A percentile compares a stretch with the other conserved stretches of the same genome.
Evolutionary conservation across 2,888 invertebrate species (phyloP).

Genomic region (Rhaphigaster nebulosa): DNA sequence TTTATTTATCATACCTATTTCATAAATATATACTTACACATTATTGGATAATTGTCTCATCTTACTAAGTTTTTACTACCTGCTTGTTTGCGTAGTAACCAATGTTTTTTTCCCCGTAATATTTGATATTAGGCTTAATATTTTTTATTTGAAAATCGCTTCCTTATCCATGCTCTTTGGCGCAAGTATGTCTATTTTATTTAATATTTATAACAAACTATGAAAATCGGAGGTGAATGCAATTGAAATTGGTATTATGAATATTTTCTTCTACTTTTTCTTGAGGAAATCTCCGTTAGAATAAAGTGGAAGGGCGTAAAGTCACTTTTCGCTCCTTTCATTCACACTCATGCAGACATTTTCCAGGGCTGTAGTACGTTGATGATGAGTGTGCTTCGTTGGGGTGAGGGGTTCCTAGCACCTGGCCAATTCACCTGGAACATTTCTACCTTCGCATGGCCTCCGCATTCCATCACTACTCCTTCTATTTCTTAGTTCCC

Average conservation of each 20-base stretch:
- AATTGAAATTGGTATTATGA: background rate
- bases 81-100: too few relatives aligned
- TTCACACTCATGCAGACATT: constrained; percentile 15
- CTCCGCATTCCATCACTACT: background rate
- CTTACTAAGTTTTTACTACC: too few relatives aligned
- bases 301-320: background rate
- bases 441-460: constrained; percentile 45
- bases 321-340: background rate
- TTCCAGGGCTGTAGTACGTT: constrained; percentile 2
- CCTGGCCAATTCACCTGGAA: constrained; percentile 44
- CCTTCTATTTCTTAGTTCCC: background rate
- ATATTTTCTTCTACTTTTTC: background rate
- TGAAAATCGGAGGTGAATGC: background rate
- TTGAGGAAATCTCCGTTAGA: background rate
- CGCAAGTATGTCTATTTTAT: too few relatives aligned
- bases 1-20: too few relatives aligned
- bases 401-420: constrained; percentile 21
- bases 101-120: too few relatives aligned
- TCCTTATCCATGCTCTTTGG: too few relatives aligned
- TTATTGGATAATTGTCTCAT: too few relatives aligned
- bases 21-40: too few relatives aligned
- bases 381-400: background rate
- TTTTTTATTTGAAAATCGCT: too few relatives aligned
- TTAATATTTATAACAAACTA: background rate
- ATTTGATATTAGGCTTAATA: too few relatives aligned